Evolutionary conservation across 2,113 vertebrate genomes (phyloP).

Genomic region (Ceuthmochares aereus): DNA sequence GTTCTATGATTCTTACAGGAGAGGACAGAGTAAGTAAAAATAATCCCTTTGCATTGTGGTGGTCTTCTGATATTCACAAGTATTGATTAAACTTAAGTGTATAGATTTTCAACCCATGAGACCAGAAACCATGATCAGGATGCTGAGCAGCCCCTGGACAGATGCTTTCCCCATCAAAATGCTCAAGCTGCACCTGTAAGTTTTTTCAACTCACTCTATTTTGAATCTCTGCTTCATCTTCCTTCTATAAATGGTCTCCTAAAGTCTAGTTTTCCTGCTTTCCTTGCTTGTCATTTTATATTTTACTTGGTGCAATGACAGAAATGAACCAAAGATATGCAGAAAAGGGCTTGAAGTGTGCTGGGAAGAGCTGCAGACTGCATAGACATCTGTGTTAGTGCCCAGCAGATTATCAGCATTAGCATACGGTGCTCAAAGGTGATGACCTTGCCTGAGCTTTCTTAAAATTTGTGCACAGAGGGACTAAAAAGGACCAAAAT

Average conservation of each 20-base stretch:
- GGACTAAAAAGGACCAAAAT: background rate
- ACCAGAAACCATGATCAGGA: background rate
- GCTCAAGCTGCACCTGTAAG: background rate
- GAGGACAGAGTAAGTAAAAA: background rate
- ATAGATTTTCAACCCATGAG: background rate
- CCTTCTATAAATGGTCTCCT: background rate
- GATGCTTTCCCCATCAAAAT: accelerated
- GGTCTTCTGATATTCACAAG: background rate
- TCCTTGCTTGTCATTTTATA: accelerated
- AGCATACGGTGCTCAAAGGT: background rate
- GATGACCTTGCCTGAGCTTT: background rate
- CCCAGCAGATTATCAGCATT: background rate
- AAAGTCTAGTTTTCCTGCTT: accelerated
- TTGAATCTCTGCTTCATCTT: background rate
- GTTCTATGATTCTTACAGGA: background rate
- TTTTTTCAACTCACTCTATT: accelerated
- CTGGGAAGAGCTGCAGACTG: background rate
- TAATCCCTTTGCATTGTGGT: background rate
- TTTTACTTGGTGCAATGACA: accelerated
- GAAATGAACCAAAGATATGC: background rate
- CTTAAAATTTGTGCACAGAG: background rate
- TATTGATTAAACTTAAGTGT: background rate
- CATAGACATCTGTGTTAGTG: accelerated
- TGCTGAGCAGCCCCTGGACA: background rate
- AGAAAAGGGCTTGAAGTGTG: background rate